Conservation (phyloP, 2,888 invertebrate species). For the Pandemis corylana region DNA sequence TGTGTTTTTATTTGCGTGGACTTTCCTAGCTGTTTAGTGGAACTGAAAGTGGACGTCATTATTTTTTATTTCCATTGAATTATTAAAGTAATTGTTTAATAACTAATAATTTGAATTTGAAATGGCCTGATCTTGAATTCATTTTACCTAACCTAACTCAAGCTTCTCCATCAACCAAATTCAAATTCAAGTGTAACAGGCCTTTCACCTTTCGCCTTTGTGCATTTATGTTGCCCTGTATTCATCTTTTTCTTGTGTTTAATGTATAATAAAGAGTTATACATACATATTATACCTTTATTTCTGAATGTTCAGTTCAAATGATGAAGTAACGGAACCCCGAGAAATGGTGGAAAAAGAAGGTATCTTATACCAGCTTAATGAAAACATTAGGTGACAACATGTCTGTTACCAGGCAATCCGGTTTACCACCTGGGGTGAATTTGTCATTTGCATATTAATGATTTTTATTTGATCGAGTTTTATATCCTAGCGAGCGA, state of each 20-base stretch:
- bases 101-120: background rate
- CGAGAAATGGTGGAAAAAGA: constrained; percentile 32
- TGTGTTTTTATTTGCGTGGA: background rate
- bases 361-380: constrained; percentile 13
- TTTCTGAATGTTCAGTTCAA: background rate
- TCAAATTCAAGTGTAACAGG: background rate
- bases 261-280: no score
- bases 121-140: background rate
- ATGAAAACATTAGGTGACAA: constrained; percentile 65
- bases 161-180: background rate
- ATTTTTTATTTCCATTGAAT: background rate
- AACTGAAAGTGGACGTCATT: background rate
- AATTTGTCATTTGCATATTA: constrained; percentile 76
- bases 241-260: no score
- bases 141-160: background rate
- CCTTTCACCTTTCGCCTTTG: no score
- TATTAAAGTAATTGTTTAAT: constrained; percentile 1
- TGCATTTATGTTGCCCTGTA: no score
- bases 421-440: constrained; percentile 81
- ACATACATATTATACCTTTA: background rate
- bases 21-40: background rate
- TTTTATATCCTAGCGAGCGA: constrained; percentile 59
- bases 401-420: constrained; percentile 76
- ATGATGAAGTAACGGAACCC: background rate
- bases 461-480: constrained; percentile 67